Evolutionary conservation across 2,113 vertebrate genomes (phyloP).

Genomic region (Campylomormyrus numenius): DNA sequence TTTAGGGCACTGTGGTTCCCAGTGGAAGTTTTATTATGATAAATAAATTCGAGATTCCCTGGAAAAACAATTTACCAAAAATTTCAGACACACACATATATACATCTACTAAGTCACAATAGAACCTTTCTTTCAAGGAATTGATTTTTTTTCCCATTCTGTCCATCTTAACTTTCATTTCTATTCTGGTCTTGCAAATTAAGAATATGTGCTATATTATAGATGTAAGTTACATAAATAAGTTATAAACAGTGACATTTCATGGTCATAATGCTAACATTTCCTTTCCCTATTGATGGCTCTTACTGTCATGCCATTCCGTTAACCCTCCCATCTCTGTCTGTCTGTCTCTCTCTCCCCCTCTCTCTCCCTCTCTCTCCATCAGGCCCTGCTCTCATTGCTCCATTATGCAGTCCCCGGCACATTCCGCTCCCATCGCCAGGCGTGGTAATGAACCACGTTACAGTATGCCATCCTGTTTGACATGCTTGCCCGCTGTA

Average conservation of each 20-base stretch:
- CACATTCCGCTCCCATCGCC: background rate
- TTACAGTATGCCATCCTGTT: background rate
- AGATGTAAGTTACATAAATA: background rate
- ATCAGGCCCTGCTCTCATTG: background rate
- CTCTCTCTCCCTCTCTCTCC: background rate
- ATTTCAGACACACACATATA: background rate
- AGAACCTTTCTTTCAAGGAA: background rate
- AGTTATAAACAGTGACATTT: background rate
- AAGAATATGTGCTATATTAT: background rate
- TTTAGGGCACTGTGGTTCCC: background rate
- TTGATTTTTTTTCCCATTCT: background rate
- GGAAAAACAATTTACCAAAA: background rate
- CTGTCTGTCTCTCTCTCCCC: background rate
- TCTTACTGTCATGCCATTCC: background rate
- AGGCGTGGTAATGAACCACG: background rate
- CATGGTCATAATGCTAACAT: background rate
- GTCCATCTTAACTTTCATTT: background rate
- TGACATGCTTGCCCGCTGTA: background rate
- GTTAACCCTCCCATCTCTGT: background rate
- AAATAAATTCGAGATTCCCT: background rate
- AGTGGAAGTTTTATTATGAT: conserved; percentile 1
- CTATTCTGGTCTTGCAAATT: background rate
- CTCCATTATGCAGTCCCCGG: background rate
- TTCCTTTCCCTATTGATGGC: background rate
- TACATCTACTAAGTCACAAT: background rate